Base-by-base conservation (phyloP, 2,113 vertebrate species). In the Capricornis sumatraensis region DNA sequence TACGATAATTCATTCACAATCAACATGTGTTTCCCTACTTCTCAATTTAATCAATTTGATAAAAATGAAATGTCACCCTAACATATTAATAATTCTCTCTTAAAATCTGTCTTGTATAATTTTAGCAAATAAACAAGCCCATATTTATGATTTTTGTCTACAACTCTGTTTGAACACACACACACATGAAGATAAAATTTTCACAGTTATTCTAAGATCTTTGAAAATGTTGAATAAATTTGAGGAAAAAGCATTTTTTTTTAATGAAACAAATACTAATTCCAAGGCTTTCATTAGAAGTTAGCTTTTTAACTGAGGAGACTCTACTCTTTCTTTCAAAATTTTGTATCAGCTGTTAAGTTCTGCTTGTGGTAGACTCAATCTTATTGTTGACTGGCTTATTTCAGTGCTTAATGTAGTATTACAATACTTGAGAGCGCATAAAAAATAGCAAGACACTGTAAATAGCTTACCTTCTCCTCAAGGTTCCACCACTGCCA, bases 311-410 rank as follows among this genome's bases (percentile, higher is more conserved):
- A 60, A 78, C 71, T 50, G 36, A 94, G 6, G 7, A 55, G 4
- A 92, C 27, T 47, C 28, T 86, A 40, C 85, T 96, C n/a, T 93
- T 93, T 50, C 45, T 89, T 87, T 96, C 15, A 83, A 92, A 95
- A 95, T 47, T 55, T 76, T 60, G 3, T 47, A 5, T 36, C 52
- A 74, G 0, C 81, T 64, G 1, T 40, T 71, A 81, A 94, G 84
- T 64, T 78, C 10, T 33, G 27, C 12, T 90, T 95, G 7, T 10
- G 2, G 12, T 50, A 2, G 52, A 50, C 1, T 82, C 67, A 60
- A 3, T 82, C 55, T 50, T 10, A 74, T 83, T 83, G 30, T 13
- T 58, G 40, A 45, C 17, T 79, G 28, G 25, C 16, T 83, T 95
- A 45, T 33, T 85, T 86, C 33, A 62, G 60, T 25, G 45, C 14